Percentiles rank a stretch among this genome's conserved stretches.
phyloP scores from a whole-genome alignment of 2,888 invertebrate species.

The Euclidia mi region DNA sequence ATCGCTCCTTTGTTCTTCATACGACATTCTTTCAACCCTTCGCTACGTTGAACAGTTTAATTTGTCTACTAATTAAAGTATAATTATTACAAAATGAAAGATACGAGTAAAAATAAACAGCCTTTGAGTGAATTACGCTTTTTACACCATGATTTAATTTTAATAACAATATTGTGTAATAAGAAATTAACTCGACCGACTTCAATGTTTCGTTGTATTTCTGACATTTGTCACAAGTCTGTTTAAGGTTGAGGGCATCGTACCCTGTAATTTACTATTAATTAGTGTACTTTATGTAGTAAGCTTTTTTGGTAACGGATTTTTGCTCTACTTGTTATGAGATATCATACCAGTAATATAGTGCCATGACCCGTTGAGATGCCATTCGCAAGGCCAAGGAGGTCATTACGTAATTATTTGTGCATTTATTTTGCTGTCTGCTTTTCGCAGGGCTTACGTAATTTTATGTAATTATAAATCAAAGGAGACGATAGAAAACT shows the following conservation, averaged over 20 bases:
- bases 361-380: neutral
- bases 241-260: constrained; percentile 49
- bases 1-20: no score
- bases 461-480: no score
- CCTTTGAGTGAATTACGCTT: constrained; percentile 17
- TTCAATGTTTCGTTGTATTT: constrained; percentile 16
- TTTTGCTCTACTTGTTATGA: constrained; percentile 21
- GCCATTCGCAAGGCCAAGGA: neutral
- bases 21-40: no score
- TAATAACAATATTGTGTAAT: constrained; percentile 3
- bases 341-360: constrained; percentile 23
- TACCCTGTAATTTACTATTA: constrained; percentile 39
- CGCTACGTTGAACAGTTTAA: no score
- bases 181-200: constrained; percentile 10
- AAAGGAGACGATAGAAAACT: no score
- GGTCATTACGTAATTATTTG: neutral
- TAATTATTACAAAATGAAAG: constrained; percentile 12
- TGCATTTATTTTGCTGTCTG: no score
- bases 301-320: constrained; percentile 24
- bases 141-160: no score
- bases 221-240: constrained; percentile 42
- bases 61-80: no score
- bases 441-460: no score
- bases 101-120: constrained; percentile 20
- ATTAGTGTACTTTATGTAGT: constrained; percentile 41